Evolutionary conservation across 2,113 vertebrate genomes (phyloP), one percentile per base, ranked within the genome.

Genomic region (Percopsis transmontana): DNA sequence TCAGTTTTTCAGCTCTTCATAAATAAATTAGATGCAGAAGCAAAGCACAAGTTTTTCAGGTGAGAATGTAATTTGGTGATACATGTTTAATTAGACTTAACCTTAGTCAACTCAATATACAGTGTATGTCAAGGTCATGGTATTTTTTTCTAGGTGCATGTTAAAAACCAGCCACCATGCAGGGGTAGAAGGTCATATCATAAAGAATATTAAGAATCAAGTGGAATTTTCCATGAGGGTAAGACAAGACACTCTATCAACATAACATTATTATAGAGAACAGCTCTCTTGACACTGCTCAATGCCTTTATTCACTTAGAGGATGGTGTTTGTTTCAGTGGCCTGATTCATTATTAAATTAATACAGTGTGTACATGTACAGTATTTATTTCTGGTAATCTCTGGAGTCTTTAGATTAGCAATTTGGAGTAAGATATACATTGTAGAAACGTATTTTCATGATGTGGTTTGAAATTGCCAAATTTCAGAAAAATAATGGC

Each of bases 171-270:
- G 94, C 78, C 91, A 92, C 68, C 96, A 99, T 66, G 89, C 94
- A 53, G 97, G 96, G 23, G 91, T 98, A 52, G 92, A 98, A 79
- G 93, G 95, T 70, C 93, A 93, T 56, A 85, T 98, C 65, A 93
- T 99, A 75, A 95, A 96, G 70, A 98, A 97, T 76, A 95, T 97
- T 75, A 97, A 91, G 88, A 95, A 93, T 84, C 94, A 99, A 77
- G 91, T 95, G 54, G 94, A 96, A 55, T 64, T 86, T 14, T 90
- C 93, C 0, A 81, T 94, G 71, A 93, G 82, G 95, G 97, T 98
- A 88, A 93, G 89, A 66, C 15, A 56, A 52, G 51, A 44, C 3
- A 52, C 21, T 1, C 54, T 5, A 1, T 0, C 12, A 40, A 4
- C 39, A 20, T 21, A 8, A 6, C 8, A 47, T 61, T 59, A 15